Evolutionary conservation across 2,888 invertebrate genomes (phyloP).

Genomic region (Euplexia lucipara): DNA sequence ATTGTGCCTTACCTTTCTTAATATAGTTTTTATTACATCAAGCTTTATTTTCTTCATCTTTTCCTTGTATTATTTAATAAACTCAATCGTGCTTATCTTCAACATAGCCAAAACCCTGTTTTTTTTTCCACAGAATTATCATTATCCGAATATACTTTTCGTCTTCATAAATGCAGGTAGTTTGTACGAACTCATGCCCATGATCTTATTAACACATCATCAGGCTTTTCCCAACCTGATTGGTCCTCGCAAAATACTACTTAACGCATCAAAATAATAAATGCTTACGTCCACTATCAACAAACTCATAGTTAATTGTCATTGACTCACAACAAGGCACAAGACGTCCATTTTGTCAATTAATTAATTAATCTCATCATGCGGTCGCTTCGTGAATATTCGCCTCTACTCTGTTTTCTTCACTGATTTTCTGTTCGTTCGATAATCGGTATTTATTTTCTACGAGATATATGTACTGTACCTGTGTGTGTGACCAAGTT

Average conservation of each 20-base stretch:
- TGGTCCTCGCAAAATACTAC: constrained; percentile 1
- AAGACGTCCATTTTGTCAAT: constrained; percentile 58
- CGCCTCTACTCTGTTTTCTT: constrained; percentile 25
- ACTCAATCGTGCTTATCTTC: constrained; percentile 3
- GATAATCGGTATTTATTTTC: background rate
- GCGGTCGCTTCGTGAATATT: constrained; percentile 47
- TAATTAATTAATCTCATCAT: constrained; percentile 61
- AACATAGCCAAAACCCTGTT: background rate
- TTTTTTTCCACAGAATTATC: background rate
- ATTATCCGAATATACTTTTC: background rate
- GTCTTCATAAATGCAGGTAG: background rate
- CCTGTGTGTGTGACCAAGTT: background rate
- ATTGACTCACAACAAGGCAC: constrained; percentile 47
- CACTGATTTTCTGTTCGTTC: constrained; percentile 30
- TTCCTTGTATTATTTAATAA: constrained; percentile 5
- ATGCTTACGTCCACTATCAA: constrained; percentile 31
- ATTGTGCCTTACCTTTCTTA: background rate
- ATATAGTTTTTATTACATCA: background rate
- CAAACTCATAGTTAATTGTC: constrained; percentile 37
- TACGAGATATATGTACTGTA: background rate
- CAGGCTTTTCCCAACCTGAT: background rate
- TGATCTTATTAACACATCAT: too few relatives aligned
- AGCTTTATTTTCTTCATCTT: background rate
- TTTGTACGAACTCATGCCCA: too few relatives aligned
- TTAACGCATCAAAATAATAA: background rate